Base-by-base conservation (phyloP, 2,797 vertebrate species). In the Cryptoprocta ferox region DNA sequence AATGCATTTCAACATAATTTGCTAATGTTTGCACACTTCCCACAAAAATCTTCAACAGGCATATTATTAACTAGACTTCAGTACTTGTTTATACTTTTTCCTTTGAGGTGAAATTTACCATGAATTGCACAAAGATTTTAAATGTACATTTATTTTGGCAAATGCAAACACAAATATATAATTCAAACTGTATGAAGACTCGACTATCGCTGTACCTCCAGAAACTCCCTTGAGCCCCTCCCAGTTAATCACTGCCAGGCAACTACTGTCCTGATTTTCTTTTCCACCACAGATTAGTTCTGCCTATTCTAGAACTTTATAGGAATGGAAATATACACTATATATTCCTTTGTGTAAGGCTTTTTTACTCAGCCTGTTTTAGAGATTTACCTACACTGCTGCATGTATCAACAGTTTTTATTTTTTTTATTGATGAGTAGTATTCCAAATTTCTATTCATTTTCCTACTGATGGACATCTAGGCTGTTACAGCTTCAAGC, bases 141-240 rank as follows among this genome's bases (percentile, higher is more conserved):
- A 76, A 66, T 37, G 19, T 42, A 71, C 35, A 85, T 96, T 73
- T 90, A 37, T 48, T 97, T 91, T 35, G 42, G 48, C 45, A 95
- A 71, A 65, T n/a, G 4, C 45, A 95, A 68, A 85, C 32, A 63
- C 24, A 71, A 1, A 65, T 53, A 63, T 11, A 6, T 84, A 84
- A 92, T 78, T 65, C 61, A 95, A 95, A 76, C 13, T 26, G 15
- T 61, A 5, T 59, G 42, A 82, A 71, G 21, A 89, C n/a, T 63
- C 0, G 59, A 85, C 26, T 61, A 66, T 73, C 68, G 70, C 21
- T 81, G 48, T 30, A 59, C 4, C 10, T 9, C 45, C 66, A 71
- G 39, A 59, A 70, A 95, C 26, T 73, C 21, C 37, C 14, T 21
- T 12, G 5, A 84, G 37, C 13, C 45, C 16, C 37, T 71, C 37